Percentiles rank a stretch among this genome's conserved stretches.
These are phyloP conservation scores for Trinorchestia longiramus DNA, from an alignment of 1,140 invertebrate genomes.

Conservation along the genomic window DNA sequence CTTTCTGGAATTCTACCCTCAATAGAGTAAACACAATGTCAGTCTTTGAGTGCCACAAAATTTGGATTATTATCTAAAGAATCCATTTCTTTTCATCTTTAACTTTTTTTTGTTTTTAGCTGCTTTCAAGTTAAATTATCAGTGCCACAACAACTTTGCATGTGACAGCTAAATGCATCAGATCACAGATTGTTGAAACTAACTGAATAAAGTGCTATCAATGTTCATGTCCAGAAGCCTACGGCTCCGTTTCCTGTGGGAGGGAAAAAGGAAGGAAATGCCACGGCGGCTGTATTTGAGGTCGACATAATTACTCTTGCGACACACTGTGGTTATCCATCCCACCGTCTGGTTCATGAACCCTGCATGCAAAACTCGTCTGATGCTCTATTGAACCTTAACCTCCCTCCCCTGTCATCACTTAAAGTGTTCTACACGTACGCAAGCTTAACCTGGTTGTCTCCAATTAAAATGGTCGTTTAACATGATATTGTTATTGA, in stretches of 20 bases:
- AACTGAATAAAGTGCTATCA: background rate
- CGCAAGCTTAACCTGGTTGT: no score
- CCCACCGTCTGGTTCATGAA: background rate
- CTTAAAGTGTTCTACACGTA: no score
- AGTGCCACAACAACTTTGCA: background rate
- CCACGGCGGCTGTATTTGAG: background rate
- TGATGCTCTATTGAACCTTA: background rate
- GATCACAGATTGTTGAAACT: background rate
- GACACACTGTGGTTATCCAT: background rate
- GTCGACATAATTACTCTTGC: background rate
- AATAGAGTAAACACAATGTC: no score
- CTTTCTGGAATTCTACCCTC: no score
- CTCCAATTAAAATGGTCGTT: no score
- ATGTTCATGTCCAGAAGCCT: background rate
- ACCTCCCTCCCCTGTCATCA: background rate
- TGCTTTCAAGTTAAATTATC: background rate
- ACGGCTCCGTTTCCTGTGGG: background rate
- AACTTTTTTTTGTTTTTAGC: background rate
- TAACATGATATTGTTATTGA: no score
- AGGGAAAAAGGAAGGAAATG: constrained; percentile 33
- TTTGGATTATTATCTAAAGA: no score
- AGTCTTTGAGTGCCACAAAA: no score
- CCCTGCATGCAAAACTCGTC: background rate
- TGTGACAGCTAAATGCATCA: background rate
- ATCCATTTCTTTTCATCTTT: no score